Percentiles rank a stretch among this genome's conserved stretches.
Evolutionary conservation across 2,888 invertebrate genomes (phyloP).

Genomic region (Leucophora obtusa): DNA sequence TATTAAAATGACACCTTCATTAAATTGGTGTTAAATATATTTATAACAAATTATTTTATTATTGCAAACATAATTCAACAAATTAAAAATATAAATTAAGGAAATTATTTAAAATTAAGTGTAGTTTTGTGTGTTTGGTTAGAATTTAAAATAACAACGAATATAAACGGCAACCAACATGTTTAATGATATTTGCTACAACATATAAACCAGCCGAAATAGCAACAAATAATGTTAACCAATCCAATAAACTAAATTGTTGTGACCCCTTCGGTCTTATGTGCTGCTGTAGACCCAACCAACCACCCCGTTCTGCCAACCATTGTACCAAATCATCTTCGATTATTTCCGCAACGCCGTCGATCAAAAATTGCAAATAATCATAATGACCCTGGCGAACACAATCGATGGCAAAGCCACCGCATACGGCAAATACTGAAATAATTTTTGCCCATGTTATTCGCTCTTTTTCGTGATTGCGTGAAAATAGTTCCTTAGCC

Average conservation of each 20-base stretch:
- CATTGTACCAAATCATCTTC: slow-evolving; percentile 84
- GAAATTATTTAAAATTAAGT: background rate
- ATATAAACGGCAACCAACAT: slow-evolving; percentile 77
- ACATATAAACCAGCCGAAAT: slow-evolving; percentile 76
- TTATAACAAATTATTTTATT: background rate
- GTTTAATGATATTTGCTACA: slow-evolving; percentile 74
- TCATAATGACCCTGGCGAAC: slow-evolving; percentile 87
- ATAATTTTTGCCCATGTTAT: slow-evolving; percentile 90
- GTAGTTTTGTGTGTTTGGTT: background rate
- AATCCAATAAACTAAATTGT: slow-evolving; percentile 74
- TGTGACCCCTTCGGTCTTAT: slow-evolving; percentile 73
- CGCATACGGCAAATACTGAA: slow-evolving; percentile 89
- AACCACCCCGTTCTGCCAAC: slow-evolving; percentile 91
- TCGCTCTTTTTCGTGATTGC: slow-evolving; percentile 61
- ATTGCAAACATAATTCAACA: background rate
- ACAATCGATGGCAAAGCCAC: slow-evolving; percentile 90
- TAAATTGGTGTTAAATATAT: too few relatives aligned
- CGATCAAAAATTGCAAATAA: slow-evolving; percentile 86
- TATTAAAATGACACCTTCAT: too few relatives aligned
- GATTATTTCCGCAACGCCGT: slow-evolving; percentile 86
- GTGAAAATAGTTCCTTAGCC: slow-evolving; percentile 84
- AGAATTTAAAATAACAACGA: slow-evolving; percentile 74
- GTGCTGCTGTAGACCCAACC: slow-evolving; percentile 80
- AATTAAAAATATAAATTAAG: background rate
- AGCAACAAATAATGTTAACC: slow-evolving; percentile 76